phyloP scores from a whole-genome alignment of 2,797 vertebrate genomes.

The Pantherophis vulpinus region DNA sequence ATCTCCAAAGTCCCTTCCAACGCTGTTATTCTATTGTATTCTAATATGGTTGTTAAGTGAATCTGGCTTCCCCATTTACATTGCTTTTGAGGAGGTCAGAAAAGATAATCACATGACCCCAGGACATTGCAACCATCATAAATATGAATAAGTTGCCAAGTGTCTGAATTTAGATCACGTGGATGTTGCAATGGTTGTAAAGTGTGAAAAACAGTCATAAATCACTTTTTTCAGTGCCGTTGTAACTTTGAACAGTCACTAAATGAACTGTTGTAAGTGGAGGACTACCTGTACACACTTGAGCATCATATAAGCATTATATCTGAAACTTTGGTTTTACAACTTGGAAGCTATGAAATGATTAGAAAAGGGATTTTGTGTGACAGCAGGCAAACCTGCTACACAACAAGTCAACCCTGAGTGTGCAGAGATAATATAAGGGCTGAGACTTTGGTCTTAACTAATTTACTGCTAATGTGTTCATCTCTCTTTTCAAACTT shows the following conservation, averaged over 20 bases:
- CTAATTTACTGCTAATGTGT: background rate
- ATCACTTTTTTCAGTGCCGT: background rate
- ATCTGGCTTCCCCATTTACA: background rate
- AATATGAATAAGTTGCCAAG: background rate
- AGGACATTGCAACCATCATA: background rate
- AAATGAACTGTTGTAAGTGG: background rate
- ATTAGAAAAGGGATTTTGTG: background rate
- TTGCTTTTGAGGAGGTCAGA: background rate
- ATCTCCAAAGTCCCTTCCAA: too few species aligned
- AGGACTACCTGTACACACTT: background rate
- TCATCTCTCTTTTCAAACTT: background rate
- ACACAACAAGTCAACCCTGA: background rate
- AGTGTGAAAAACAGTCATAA: background rate
- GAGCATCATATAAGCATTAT: background rate
- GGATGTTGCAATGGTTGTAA: background rate
- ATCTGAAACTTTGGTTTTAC: background rate
- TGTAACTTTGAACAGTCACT: background rate
- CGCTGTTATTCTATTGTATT: too few species aligned
- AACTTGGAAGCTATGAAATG: background rate
- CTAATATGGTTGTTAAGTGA: background rate
- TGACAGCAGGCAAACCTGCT: background rate
- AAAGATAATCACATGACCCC: background rate
- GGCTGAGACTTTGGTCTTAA: background rate
- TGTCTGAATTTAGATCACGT: background rate
- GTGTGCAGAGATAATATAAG: background rate